Evolutionary conservation across 1,140 invertebrate genomes (phyloP).

Genomic region (Alviniconcha marisindica): DNA sequence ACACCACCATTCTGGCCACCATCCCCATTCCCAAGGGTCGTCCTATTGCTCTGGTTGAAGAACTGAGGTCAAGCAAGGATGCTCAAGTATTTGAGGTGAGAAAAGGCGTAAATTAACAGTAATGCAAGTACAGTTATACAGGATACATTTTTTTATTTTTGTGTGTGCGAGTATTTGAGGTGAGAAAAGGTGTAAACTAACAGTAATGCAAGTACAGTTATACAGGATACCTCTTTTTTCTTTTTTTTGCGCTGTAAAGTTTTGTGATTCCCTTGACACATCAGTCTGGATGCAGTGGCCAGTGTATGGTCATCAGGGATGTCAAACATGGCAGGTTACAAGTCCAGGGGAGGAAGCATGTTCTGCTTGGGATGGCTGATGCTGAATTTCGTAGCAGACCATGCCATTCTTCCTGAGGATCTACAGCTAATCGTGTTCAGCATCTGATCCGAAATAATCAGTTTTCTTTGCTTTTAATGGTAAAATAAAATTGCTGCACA

Average conservation of each 20-base stretch:
- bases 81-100: slow-evolving; percentile 65
- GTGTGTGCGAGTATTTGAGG: slow-evolving; percentile 64
- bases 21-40: slow-evolving; percentile 77
- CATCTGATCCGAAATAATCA: too few species aligned
- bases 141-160: too few species aligned
- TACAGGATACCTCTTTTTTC: too few species aligned
- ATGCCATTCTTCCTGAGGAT: too few species aligned
- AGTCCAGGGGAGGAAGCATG: neutral
- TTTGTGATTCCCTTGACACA: too few species aligned
- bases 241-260: too few species aligned
- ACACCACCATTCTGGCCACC: slow-evolving; percentile 77
- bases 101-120: neutral
- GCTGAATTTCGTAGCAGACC: too few species aligned
- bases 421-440: too few species aligned
- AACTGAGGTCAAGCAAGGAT: slow-evolving; percentile 66
- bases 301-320: neutral
- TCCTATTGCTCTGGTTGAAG: slow-evolving; percentile 75
- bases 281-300: too few species aligned
- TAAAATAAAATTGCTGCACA: too few species aligned
- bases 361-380: neutral
- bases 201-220: neutral
- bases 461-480: too few species aligned
- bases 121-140: neutral
- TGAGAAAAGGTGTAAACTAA: slow-evolving; percentile 38
- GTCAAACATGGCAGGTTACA: neutral